Base-by-base conservation (phyloP, 2,113 vertebrate genomes). In the Onychorhynchus coronatus region DNA sequence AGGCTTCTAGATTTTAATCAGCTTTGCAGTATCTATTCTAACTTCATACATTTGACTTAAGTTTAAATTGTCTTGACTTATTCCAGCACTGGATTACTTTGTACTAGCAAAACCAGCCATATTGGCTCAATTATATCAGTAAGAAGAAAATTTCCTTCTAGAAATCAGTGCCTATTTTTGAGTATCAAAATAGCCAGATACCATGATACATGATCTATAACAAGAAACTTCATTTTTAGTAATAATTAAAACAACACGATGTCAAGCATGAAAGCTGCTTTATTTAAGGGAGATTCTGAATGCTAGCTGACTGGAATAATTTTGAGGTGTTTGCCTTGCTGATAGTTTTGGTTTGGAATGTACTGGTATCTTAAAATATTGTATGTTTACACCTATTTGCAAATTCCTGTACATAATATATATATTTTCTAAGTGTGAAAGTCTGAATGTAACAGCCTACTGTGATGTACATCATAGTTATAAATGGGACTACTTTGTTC, bases 401-500 rank as follows among this genome's bases (percentile, higher is more conserved):
- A 98, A 95, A 98, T 97, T 97, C 91, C 95, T 98, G 97, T 98
- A 98, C 97, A 97, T 97, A 98, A 98, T 97, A 98, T 96, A 97
- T 97, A 95, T 98, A 98, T 98, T 98, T 98, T 98, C 97, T 97
- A 98, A 98, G 97, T 97, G 97, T 98, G 94, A 97, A 98, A 98
- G 97, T 97, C 96, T 98, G 97, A 98, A 95, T 97, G 95, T 97
- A 97, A 98, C 95, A 96, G 58, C 97, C 93, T 97, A 96, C 97
- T 98, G 97, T 98, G 97, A 98, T 97, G 96, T 96, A 97, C 97
- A 97, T 95, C 96, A 92, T 97, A 95, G 82, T 97, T 97, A 97
- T 97, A 95, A 96, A 96, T 39, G 85, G 85, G 96, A 96, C 85
- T 97, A 95, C 97, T 97, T 97, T 47, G 76, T 91, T 97, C 94